phyloP scores from a whole-genome alignment of 35 echinoderm and acorn worm species.

The Ophioderma brevispina region DNA sequence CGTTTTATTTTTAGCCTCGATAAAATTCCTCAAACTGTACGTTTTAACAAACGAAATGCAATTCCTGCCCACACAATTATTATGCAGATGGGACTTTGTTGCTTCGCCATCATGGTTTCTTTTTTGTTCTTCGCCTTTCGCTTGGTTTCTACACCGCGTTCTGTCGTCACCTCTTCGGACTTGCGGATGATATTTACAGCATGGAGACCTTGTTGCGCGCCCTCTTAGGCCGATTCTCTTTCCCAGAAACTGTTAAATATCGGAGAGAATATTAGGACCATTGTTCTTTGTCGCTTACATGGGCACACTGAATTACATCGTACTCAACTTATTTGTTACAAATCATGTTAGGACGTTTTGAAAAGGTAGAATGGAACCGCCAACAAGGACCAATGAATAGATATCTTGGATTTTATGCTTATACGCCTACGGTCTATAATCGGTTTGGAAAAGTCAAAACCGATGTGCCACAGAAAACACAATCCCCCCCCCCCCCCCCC shows the following conservation, averaged over 20 bases:
- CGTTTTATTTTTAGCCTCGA: conserved; percentile 66
- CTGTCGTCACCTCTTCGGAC: conserved; percentile 42
- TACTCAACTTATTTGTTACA: conserved; percentile 96
- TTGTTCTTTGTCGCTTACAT: conserved; percentile 87
- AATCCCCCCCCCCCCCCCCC: too few relatives aligned
- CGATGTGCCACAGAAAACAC: too few relatives aligned
- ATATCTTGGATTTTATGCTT: too few relatives aligned
- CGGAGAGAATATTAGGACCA: conserved; percentile 47
- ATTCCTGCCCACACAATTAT: conserved; percentile 80
- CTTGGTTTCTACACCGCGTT: conserved; percentile 75
- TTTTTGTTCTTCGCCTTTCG: conserved; percentile 88
- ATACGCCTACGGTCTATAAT: too few relatives aligned
- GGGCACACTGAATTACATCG: conserved; percentile 76
- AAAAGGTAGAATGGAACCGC: too few relatives aligned
- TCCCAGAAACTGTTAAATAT: conserved; percentile 29
- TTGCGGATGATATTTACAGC: conserved; percentile 87
- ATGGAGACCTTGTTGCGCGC: conserved; percentile 59
- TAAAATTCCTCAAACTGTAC: conserved; percentile 91
- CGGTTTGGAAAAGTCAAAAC: too few relatives aligned
- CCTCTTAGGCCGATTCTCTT: conserved; percentile 80
- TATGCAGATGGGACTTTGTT: conserved; percentile 68
- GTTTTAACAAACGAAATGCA: conserved; percentile 90
- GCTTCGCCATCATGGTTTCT: conserved; percentile 87
- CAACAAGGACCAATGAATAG: too few relatives aligned
- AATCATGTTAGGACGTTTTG: conserved; percentile 82